These are phyloP conservation scores for Lasioglossum zephyrum DNA, from an alignment of 2,888 invertebrate genomes.

Conservation along the genomic window DNA sequence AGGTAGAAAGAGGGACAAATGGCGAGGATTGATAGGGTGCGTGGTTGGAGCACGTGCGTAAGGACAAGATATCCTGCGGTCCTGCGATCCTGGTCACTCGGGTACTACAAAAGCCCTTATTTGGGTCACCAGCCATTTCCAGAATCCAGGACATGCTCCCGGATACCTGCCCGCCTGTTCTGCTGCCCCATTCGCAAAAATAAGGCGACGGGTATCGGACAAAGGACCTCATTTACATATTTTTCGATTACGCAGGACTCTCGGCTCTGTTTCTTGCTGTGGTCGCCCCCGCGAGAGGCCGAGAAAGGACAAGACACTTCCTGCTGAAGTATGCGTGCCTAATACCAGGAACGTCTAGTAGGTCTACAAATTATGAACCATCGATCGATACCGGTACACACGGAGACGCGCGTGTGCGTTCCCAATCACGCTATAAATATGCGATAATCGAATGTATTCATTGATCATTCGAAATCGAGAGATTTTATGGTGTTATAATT, in stretches of 20 bases:
- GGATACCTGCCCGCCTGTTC: constrained; percentile 73
- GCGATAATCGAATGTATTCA: background rate
- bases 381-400: constrained; percentile 63
- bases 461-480: background rate
- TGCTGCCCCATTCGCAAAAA: constrained; percentile 81
- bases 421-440: background rate
- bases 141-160: constrained; percentile 67
- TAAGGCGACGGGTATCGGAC: constrained; percentile 84
- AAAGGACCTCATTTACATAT: constrained; percentile 84
- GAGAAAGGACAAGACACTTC: constrained; percentile 40
- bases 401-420: background rate
- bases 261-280: background rate
- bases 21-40: constrained; percentile 39
- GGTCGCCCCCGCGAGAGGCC: background rate
- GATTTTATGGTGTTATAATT: background rate
- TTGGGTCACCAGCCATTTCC: constrained; percentile 82
- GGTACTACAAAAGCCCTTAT: constrained; percentile 84
- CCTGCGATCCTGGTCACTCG: constrained; percentile 81
- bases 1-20: background rate
- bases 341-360: constrained; percentile 80
- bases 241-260: constrained; percentile 66
- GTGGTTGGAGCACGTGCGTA: constrained; percentile 65
- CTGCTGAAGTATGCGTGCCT: constrained; percentile 75
- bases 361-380: constrained; percentile 82
- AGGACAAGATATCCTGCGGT: constrained; percentile 65